phyloP scores from a whole-genome alignment of 1,140 invertebrate genomes.

The Periplaneta americana region DNA sequence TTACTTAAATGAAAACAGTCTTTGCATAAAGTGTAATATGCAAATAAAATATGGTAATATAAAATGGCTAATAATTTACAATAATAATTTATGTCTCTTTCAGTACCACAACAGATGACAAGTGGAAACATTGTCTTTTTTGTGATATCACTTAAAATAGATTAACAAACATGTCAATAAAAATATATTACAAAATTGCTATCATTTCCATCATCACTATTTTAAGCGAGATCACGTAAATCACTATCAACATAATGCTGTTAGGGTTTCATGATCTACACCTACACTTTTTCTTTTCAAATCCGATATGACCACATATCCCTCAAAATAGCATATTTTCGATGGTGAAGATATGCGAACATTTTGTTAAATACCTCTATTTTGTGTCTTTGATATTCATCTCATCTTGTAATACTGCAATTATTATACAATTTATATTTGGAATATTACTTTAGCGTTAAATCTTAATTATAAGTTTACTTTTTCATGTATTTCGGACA shows the following conservation, averaged over 20 bases:
- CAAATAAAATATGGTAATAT: neutral
- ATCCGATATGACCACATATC: neutral
- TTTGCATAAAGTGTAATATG: neutral
- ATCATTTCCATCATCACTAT: neutral
- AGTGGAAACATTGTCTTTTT: neutral
- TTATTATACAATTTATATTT: too few relatives aligned
- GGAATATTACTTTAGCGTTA: too few relatives aligned
- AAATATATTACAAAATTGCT: neutral
- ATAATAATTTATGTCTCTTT: neutral
- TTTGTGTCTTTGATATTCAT: too few relatives aligned
- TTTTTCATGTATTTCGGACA: too few relatives aligned
- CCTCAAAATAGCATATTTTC: too few relatives aligned
- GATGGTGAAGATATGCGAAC: too few relatives aligned
- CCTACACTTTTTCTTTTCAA: neutral
- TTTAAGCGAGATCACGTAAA: neutral
- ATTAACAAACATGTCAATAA: neutral
- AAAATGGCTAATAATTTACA: neutral
- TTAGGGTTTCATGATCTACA: neutral
- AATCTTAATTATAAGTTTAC: too few relatives aligned
- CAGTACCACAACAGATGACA: neutral
- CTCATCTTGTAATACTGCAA: too few relatives aligned
- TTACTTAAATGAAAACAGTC: neutral
- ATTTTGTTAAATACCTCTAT: too few relatives aligned
- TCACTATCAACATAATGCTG: neutral
- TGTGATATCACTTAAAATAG: neutral